phyloP scores from a whole-genome alignment of 2,113 vertebrate genomes.

The Scolopax mira region DNA sequence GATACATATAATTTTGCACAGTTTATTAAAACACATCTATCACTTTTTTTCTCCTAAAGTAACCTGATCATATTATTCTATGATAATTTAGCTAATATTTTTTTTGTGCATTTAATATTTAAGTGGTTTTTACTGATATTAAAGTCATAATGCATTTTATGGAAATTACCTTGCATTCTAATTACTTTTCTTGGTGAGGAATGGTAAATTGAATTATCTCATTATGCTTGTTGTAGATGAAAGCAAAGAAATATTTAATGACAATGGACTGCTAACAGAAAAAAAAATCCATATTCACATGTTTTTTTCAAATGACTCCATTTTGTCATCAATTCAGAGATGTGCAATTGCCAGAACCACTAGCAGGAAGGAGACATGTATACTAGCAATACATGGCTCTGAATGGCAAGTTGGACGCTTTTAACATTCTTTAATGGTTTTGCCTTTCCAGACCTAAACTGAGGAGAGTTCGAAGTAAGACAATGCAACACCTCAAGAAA shows the following conservation, averaged over 20 bases:
- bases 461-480: background rate
- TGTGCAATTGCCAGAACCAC: fast-evolving
- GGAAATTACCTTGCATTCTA: conserved; percentile 68
- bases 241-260: background rate
- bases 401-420: background rate
- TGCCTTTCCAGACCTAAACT: background rate
- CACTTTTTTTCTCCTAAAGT: conserved; percentile 66
- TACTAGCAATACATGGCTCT: background rate
- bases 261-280: background rate
- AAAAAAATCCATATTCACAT: background rate
- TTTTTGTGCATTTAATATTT: conserved; percentile 77
- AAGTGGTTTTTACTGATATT: conserved; percentile 77
- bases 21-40: conserved; percentile 87
- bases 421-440: background rate
- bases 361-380: background rate
- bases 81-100: conserved; percentile 82
- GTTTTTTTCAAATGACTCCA: background rate
- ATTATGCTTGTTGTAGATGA: conserved; percentile 18
- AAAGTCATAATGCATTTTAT: conserved; percentile 76
- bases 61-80: conserved; percentile 77
- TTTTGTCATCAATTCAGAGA: background rate
- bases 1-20: conserved; percentile 77
- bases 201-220: background rate
- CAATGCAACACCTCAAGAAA: background rate
- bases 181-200: conserved; percentile 67